phyloP scores from a whole-genome alignment of 2,888 invertebrate genomes.

The Andrena trimmerana region DNA sequence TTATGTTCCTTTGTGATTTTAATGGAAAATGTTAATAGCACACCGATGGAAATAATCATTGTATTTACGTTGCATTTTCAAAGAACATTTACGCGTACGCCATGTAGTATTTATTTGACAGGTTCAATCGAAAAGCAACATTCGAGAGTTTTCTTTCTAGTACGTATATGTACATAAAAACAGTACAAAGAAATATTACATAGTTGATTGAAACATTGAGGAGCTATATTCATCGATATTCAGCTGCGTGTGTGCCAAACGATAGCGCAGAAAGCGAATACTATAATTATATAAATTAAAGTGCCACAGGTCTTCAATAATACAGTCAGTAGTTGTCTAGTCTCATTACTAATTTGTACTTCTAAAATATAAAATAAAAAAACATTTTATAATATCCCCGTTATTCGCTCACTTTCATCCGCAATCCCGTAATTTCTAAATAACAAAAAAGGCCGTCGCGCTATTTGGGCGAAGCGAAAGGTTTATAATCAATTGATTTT shows the following conservation, averaged over 20 bases:
- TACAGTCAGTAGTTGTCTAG: slow-evolving; percentile 82
- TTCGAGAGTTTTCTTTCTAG: slow-evolving; percentile 20
- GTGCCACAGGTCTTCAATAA: slow-evolving; percentile 72
- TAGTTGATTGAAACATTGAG: slow-evolving; percentile 44
- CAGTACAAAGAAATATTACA: slow-evolving; percentile 55
- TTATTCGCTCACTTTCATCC: slow-evolving; percentile 3
- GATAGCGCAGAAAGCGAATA: slow-evolving; percentile 44
- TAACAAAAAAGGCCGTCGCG: background rate
- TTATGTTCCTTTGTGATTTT: slow-evolving; percentile 24
- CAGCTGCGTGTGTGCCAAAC: slow-evolving; percentile 53
- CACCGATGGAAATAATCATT: slow-evolving; percentile 35
- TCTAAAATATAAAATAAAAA: slow-evolving; percentile 79
- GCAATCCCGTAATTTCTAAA: background rate
- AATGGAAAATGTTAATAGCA: slow-evolving; percentile 24
- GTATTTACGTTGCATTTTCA: slow-evolving; percentile 48
- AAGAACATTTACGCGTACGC: slow-evolving; percentile 24
- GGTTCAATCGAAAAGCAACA: slow-evolving; percentile 16
- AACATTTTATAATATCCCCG: slow-evolving; percentile 46
- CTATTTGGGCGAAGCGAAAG: no score
- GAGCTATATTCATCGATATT: slow-evolving; percentile 45
- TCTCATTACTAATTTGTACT: slow-evolving; percentile 82
- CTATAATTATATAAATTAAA: slow-evolving; percentile 63
- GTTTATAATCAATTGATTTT: no score
- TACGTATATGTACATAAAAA: slow-evolving; percentile 48
- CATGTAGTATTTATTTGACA: slow-evolving; percentile 45